These are phyloP conservation scores for Zenarchopterus dispar DNA, from an alignment of 2,797 vertebrate genomes.

Conservation along the genomic window DNA sequence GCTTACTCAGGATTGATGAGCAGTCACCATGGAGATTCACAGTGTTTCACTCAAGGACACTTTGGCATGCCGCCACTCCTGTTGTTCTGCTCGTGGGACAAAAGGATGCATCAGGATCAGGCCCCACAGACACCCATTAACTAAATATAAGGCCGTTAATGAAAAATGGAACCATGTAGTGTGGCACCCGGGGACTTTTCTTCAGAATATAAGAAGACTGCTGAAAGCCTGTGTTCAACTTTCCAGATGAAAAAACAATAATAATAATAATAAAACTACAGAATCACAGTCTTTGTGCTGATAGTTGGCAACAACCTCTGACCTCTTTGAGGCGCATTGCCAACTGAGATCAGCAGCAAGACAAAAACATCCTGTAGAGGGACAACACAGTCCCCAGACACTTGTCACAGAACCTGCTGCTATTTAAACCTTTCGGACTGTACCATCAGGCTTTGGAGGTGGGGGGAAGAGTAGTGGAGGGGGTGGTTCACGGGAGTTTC, in stretches of 20 bases:
- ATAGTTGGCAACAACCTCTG: slow-evolving; percentile 36
- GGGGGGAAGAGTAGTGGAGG: slow-evolving; percentile 12
- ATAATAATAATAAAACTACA: not conserved
- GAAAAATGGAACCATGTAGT: not conserved
- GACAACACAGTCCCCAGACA: slow-evolving; percentile 35
- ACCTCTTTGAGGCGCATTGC: slow-evolving; percentile 14
- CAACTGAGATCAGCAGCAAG: slow-evolving; percentile 16
- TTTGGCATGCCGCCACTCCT: slow-evolving; percentile 19
- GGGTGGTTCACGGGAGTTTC: slow-evolving; percentile 52
- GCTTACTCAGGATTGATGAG: slow-evolving; percentile 39
- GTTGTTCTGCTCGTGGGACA: slow-evolving; percentile 22
- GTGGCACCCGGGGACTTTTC: not conserved
- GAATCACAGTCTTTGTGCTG: slow-evolving; percentile 13
- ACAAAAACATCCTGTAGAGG: slow-evolving; percentile 8
- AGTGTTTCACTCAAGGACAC: slow-evolving; percentile 48
- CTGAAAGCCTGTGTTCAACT: slow-evolving; percentile 14
- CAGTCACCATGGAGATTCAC: slow-evolving; percentile 22
- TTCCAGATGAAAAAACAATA: slow-evolving; percentile 27
- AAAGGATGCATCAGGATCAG: not conserved
- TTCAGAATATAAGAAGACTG: slow-evolving; percentile 15
- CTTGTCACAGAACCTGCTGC: slow-evolving; percentile 53
- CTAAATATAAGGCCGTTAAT: slow-evolving; percentile 4
- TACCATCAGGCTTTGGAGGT: slow-evolving; percentile 49
- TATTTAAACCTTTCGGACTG: slow-evolving; percentile 51
- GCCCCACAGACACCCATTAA: slow-evolving; percentile 6